Base-by-base conservation (phyloP, 2,797 vertebrate genomes). In the Sebastes flavidus region DNA sequence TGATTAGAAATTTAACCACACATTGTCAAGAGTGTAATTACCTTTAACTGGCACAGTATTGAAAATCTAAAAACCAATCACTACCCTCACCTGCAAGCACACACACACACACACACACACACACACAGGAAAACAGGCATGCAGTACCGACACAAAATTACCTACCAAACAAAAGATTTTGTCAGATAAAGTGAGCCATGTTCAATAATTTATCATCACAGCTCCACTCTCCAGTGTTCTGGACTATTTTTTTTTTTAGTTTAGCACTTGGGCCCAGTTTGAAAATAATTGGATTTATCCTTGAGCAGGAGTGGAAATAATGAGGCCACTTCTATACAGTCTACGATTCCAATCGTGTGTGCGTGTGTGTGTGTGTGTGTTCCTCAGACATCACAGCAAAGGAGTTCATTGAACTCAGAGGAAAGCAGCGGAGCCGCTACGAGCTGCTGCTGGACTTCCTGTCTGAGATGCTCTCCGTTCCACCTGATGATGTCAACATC, bases 331-430 rank as follows among this genome's bases (percentile, higher is more conserved):
- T 79, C 63, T 55, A 24, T 72, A 34, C 18, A 38, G 68, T 25
- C 63, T 42, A 25, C 2, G 8, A 24, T 66, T 82, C 2, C 24
- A 59, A 59, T 65, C 20, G 3, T 75, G 24, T 70, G 27, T 52
- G 38, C 27, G 25, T 52, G 65, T 67, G 65, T 52, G 25, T n/a
- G 62, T 42, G 63, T 65, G 63, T 91, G 75, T 92, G 25, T 84
- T 79, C 71, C 65, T 65, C 86, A 97, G 97, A 94, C 92, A 88
- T 96, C 78, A 96, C 95, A 52, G 96, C 96, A 13, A 95, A 95
- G 75, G 96, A 97, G 80, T 97, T 98, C 85, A 85, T 97, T 76
- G 94, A 94, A 77, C 94, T 92, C 70, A 92, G 95, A 67, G 95
- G 94, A 18, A 91, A 79, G 0, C 92, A 94, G 87, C 90, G 86